Base-by-base conservation (phyloP, 2,113 vertebrate species). In the Tachysurus fulvidraco region DNA sequence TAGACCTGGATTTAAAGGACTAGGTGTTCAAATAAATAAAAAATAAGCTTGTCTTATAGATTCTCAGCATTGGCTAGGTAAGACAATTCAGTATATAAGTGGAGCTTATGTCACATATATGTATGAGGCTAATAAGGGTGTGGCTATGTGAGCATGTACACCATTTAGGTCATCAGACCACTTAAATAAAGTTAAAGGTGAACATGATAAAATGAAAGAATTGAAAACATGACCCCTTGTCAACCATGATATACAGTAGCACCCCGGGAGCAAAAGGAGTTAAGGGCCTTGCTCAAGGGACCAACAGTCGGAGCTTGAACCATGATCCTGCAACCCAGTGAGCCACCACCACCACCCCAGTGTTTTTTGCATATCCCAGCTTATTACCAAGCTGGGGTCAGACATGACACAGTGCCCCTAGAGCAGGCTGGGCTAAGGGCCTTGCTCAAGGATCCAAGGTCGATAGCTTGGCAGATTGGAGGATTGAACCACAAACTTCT, bases 1-100 rank as follows among this genome's bases (percentile, higher is more conserved):
- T 17, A 59, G 78, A 46, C 44, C 64, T 44, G 52, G 36, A 62
- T 82, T 86, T 52, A 87, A 50, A 80, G 54, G 54, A 81, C 69
- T 50, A 13, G 80, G 46, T 19, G 5, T 73, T 71, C 64, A 23
- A 79, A 79, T 67, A 12, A 78, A 85, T 65, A 67, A 52, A 79
- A 64, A 78, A 85, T 64, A 65, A 64, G 84, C 73, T 65, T 36
- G 8, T n/a, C 19, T 52, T 65, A 36, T 74, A n/a, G 64, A 21
- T 65, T 4, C 73, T n/a, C 44, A 54, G 57, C 41, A 17, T 5
- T 83, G 28, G n/a, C 28, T 83, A 36, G 64, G 41, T 64, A 71
- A 52, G 28, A 81, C 10, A 44, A 60, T 60, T 44, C 23, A 80
- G 9, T 59, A 3, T 36, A 19, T n/a, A 36, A 36, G 16, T 57